A percentile compares a stretch with the other conserved stretches of the same genome.
Conservation (phyloP, 2,888 invertebrate species). For the Lycia hirtaria region DNA sequence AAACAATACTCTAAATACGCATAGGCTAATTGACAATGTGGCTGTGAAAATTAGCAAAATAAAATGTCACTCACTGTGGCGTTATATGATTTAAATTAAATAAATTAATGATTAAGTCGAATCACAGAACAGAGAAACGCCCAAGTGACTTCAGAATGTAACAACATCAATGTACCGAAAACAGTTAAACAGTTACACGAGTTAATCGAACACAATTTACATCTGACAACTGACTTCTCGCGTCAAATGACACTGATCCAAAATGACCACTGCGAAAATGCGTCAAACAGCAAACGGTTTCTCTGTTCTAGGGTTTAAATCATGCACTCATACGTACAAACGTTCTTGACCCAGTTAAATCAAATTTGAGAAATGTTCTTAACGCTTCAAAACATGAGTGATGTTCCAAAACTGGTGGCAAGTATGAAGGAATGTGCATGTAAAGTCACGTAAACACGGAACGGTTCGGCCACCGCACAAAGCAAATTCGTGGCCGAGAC, state of each 20-base stretch:
- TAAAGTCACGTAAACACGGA: constrained; percentile 56
- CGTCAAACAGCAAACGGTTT: constrained; percentile 28
- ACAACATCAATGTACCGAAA: neutral
- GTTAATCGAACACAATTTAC: too few species aligned
- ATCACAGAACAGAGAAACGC: constrained; percentile 63
- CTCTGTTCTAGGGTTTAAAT: constrained; percentile 65
- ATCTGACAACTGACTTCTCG: neutral
- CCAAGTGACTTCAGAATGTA: constrained; percentile 25
- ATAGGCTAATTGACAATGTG: constrained; percentile 85
- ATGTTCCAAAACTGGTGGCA: constrained; percentile 63
- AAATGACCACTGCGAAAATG: constrained; percentile 31
- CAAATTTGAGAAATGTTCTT: constrained; percentile 60
- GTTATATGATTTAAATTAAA: constrained; percentile 75
- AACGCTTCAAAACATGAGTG: constrained; percentile 66
- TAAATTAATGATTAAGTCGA: constrained; percentile 66
- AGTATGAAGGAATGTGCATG: constrained; percentile 55
- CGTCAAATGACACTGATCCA: constrained; percentile 9
- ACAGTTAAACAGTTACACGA: neutral
- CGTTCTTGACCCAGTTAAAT: constrained; percentile 47
- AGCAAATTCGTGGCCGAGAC: constrained; percentile 66
- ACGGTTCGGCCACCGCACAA: constrained; percentile 75
- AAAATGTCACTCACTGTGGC: constrained; percentile 64
- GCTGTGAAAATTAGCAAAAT: constrained; percentile 86
- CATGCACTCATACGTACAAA: constrained; percentile 76
- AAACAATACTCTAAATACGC: constrained; percentile 84